Evolutionary conservation across 2,797 vertebrate species (phyloP).

Genomic region (Gila robusta): DNA sequence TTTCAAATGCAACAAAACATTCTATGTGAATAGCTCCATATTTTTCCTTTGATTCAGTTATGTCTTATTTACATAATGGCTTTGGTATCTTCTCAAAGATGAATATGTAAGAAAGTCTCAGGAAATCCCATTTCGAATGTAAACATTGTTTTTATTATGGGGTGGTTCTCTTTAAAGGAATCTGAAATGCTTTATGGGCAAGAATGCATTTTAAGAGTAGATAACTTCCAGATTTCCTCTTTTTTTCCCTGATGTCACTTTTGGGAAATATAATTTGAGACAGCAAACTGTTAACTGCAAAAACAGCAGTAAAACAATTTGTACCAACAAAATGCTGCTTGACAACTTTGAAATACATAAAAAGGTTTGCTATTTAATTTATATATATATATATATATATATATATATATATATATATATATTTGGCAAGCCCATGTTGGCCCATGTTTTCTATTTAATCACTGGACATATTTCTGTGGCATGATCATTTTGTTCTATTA

Average conservation of each 20-base stretch:
- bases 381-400: too few relatives aligned
- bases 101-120: constrained; percentile 9
- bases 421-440: constrained; percentile 42
- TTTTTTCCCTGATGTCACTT: constrained; percentile 14
- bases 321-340: constrained; percentile 20
- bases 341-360: constrained; percentile 35
- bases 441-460: constrained; percentile 28
- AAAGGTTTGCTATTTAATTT: background rate
- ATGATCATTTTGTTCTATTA: constrained; percentile 53
- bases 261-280: background rate
- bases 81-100: background rate
- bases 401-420: background rate
- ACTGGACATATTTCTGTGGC: constrained; percentile 48
- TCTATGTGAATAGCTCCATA: background rate
- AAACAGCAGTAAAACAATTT: constrained; percentile 42
- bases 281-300: constrained; percentile 28
- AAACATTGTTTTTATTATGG: constrained; percentile 21
- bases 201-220: constrained; percentile 28
- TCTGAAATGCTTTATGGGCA: constrained; percentile 20
- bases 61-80: background rate
- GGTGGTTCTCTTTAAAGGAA: constrained; percentile 33
- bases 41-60: background rate
- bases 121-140: constrained; percentile 18
- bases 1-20: background rate
- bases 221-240: constrained; percentile 30